phyloP scores from a whole-genome alignment of 2,797 vertebrate species.

The Micromesistius poutassou region DNA sequence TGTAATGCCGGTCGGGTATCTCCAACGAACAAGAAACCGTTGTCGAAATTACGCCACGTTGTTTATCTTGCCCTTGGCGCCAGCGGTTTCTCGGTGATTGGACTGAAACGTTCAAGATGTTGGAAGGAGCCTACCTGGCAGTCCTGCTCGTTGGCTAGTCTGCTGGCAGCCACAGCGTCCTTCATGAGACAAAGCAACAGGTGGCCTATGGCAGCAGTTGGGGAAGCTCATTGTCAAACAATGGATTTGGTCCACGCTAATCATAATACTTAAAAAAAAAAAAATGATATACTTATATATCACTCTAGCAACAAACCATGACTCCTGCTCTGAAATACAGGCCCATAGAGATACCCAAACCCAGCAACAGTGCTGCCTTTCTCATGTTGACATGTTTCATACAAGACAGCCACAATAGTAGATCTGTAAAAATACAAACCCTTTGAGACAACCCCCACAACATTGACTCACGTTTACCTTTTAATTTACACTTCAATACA shows the following conservation, averaged over 20 bases:
- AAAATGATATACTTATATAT: not conserved
- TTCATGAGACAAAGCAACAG: not conserved
- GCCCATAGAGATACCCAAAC: not conserved
- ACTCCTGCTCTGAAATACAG: not conserved
- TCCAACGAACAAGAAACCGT: too few species aligned
- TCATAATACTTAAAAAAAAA: too few species aligned
- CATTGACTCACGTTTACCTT: slow-evolving; percentile 4
- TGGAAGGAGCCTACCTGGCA: too few species aligned
- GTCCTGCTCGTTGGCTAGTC: too few species aligned
- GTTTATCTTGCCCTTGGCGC: too few species aligned
- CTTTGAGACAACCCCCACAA: not conserved
- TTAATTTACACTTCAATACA: slow-evolving; percentile 11
- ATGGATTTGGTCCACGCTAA: not conserved
- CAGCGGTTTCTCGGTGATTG: too few species aligned
- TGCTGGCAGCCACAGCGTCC: too few species aligned
- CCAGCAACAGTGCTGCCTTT: not conserved
- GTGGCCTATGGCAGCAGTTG: not conserved
- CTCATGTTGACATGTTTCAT: not conserved
- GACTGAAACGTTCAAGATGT: too few species aligned
- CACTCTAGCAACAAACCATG: not conserved
- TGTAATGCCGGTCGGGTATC: too few species aligned
- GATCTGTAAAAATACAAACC: not conserved
- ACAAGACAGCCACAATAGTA: not conserved
- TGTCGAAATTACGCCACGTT: too few species aligned
- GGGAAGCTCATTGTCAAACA: not conserved